phyloP scores from a whole-genome alignment of 2,113 vertebrate species.

The Ursus arctos region DNA sequence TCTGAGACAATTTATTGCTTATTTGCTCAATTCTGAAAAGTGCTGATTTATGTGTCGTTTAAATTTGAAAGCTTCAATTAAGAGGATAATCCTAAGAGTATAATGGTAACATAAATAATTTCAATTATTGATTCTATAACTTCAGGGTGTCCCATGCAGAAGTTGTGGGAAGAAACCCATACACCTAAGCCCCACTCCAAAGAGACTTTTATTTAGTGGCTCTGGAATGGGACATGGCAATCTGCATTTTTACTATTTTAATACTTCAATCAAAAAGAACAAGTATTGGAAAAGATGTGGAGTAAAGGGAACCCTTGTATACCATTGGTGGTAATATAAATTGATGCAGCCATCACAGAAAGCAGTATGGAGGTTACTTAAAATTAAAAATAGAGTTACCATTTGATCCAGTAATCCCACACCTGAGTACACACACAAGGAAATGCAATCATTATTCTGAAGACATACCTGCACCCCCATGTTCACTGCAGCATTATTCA shows the following conservation, averaged over 20 bases:
- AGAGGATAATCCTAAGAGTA: not conserved
- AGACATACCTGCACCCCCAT: not conserved
- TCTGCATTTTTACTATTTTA: not conserved
- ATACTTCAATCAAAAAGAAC: not conserved
- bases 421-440: not conserved
- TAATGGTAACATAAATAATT: not conserved
- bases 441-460: not conserved
- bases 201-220: not conserved
- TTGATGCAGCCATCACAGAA: not conserved
- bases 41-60: not conserved
- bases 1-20: not conserved
- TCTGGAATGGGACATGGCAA: not conserved
- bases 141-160: not conserved
- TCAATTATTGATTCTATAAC: not conserved
- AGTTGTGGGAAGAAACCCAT: not conserved
- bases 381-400: not conserved
- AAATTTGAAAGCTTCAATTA: conserved; percentile 34
- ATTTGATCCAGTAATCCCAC: not conserved
- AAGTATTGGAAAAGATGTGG: not conserved
- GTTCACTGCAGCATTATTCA: not conserved
- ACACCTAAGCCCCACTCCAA: not conserved
- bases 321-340: not conserved
- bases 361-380: not conserved
- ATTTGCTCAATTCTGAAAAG: not conserved
- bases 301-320: too few relatives aligned